Evolutionary conservation across 2,797 vertebrate species (phyloP).

Genomic region (Acanthurus lineatus): DNA sequence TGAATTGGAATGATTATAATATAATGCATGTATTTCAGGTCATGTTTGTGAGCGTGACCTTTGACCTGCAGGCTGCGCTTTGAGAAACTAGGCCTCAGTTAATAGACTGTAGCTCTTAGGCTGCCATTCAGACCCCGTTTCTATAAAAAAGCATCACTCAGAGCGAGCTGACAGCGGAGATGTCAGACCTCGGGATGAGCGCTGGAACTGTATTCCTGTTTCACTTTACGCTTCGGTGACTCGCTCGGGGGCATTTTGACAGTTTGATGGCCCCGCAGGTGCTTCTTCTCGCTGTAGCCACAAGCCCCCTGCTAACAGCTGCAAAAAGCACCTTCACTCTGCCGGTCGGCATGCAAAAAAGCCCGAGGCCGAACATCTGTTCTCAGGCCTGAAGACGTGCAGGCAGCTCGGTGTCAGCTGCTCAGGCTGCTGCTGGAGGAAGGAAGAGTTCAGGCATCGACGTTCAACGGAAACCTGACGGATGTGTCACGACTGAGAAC

Average conservation of each 20-base stretch:
- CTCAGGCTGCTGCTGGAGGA: neutral
- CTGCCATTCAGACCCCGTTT: neutral
- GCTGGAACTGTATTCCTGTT: neutral
- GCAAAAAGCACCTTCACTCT: constrained; percentile 1
- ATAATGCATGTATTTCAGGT: too few relatives aligned
- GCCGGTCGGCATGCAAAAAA: neutral
- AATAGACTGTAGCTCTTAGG: neutral
- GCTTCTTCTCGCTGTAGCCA: constrained; percentile 5
- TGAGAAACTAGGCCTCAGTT: neutral
- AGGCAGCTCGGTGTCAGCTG: neutral
- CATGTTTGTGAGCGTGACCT: too few relatives aligned
- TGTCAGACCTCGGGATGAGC: neutral
- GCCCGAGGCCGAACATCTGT: constrained; percentile 4
- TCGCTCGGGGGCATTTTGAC: neutral
- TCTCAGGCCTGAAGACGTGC: neutral
- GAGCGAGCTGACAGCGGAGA: neutral
- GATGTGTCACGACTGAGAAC: neutral
- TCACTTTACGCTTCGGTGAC: neutral
- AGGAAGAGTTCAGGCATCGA: neutral
- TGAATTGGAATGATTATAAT: too few relatives aligned
- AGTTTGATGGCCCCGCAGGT: neutral
- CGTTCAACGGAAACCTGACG: neutral
- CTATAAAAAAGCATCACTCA: neutral
- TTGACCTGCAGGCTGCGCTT: too few relatives aligned
- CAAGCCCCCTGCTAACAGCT: constrained; percentile 32